Conservation (phyloP, 2,888 invertebrate species). For the Masnerella sp. region DNA sequence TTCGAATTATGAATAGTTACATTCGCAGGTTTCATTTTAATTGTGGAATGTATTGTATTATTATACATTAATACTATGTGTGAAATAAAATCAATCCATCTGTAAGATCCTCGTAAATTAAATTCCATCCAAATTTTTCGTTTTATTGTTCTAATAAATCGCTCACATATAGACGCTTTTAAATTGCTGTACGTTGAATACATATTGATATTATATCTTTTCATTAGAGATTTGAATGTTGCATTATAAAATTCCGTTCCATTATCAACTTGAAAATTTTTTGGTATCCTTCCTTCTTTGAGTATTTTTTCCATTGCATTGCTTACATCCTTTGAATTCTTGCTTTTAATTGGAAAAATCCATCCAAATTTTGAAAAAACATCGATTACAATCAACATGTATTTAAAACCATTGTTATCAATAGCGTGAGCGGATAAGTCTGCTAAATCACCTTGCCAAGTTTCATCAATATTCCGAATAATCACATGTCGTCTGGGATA, state of each 20-base stretch:
- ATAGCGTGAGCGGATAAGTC: conserved; percentile 68
- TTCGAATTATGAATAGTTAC: conserved; percentile 64
- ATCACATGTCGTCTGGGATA: background rate
- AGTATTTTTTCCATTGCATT: conserved; percentile 57
- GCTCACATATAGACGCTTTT: background rate
- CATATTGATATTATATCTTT: conserved; percentile 1
- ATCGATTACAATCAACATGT: conserved; percentile 73
- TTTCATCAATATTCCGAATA: conserved; percentile 18
- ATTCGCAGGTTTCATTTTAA: conserved; percentile 39
- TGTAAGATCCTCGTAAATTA: conserved; percentile 57
- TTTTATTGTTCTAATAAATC: background rate
- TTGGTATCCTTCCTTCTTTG: conserved; percentile 26
- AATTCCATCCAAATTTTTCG: conserved; percentile 20
- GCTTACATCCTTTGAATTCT: conserved; percentile 48
- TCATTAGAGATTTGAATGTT: conserved; percentile 28
- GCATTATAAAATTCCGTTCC: conserved; percentile 63
- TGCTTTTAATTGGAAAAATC: conserved; percentile 57
- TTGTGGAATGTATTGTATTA: conserved; percentile 44
- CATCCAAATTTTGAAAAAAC: conserved; percentile 74
- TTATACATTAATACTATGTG: conserved; percentile 60
- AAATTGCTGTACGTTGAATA: conserved; percentile 1
- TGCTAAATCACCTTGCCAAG: conserved; percentile 77
- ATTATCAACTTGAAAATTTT: conserved; percentile 60
- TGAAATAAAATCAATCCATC: conserved; percentile 54
- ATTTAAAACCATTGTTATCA: conserved; percentile 69